Evolutionary conservation across 1,140 invertebrate genomes (phyloP).

Genomic region (Zaprionus nigranus): DNA sequence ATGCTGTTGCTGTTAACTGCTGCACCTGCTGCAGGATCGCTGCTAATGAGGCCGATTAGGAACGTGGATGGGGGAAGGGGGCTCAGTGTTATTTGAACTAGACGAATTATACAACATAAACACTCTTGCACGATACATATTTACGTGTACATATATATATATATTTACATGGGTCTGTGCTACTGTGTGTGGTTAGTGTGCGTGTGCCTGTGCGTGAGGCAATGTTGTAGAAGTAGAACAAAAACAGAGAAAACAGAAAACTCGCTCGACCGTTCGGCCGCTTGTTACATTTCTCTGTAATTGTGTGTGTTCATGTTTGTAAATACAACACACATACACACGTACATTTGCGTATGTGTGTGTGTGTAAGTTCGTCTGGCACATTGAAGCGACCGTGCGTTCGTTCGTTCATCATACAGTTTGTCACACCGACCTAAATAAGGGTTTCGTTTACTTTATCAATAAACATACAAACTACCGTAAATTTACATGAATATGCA

Average conservation of each 20-base stretch:
- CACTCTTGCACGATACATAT: neutral
- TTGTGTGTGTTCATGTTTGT: slow-evolving; percentile 19
- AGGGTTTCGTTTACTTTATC: slow-evolving; percentile 69
- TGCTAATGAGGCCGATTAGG: neutral
- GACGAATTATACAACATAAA: slow-evolving; percentile 46
- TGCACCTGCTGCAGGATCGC: slow-evolving; percentile 25
- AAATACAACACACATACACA: slow-evolving; percentile 3
- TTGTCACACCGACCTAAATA: slow-evolving; percentile 76
- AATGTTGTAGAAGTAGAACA: slow-evolving; percentile 69
- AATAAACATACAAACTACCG: slow-evolving; percentile 52
- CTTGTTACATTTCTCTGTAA: slow-evolving; percentile 30
- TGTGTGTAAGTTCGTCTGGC: slow-evolving; percentile 14
- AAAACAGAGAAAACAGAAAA: slow-evolving; percentile 57
- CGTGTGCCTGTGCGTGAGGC: slow-evolving; percentile 36
- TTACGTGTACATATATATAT: neutral
- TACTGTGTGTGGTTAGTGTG: slow-evolving; percentile 11
- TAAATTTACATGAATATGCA: slow-evolving; percentile 28
- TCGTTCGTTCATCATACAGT: slow-evolving; percentile 48
- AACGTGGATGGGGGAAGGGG: slow-evolving; percentile 1
- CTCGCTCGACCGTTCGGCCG: slow-evolving; percentile 46
- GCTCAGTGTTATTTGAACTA: slow-evolving; percentile 53
- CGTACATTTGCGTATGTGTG: slow-evolving; percentile 14
- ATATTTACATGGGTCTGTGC: neutral
- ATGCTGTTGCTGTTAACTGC: slow-evolving; percentile 10
- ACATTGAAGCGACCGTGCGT: slow-evolving; percentile 30